Base-by-base conservation (phyloP, 2,888 invertebrate species). In the Agriopis aurantiaria region DNA sequence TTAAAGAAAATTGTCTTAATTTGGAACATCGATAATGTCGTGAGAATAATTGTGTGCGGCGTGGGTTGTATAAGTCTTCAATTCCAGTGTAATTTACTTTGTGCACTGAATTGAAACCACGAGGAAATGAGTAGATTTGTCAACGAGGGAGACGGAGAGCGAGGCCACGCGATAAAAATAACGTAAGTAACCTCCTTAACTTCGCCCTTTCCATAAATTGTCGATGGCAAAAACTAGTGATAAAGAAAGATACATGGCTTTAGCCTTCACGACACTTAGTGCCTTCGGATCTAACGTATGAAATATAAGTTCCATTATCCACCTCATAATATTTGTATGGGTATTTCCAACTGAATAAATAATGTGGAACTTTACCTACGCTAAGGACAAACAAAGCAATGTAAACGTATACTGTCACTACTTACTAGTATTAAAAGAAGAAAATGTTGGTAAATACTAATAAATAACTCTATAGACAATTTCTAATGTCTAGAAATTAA, bases 211-310 rank as follows among this genome's bases (percentile, higher is more conserved):
- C 71, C 68, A 68, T 71, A 71, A 68, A 71, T 71, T 65, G 52
- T 68, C 65, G 65, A 71, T 71, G 61, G 71, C 67, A 68, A 71
- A 71, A 71, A 68, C 60, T 69, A 65, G 61, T 65, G 65, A 69
- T 69, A 69, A 69, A 69, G 61, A 65, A 69, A 65, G 69, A 69
- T 69, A 65, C 69, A 69, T 69, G 45, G 60, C 65, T 69, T 61
- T 57, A 60, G 56, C 65, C 65, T 69, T 49, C 56, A 61, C 53
- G 69, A 69, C 69, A 69, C 69, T 65, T 61, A 69, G 69, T 65
- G 69, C 65, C 57, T 57, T 40, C 52, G 59, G 59, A 63, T 60
- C 64, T 64, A 64, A 64, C 65, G 60, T 57, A 65, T 69, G 17
- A 69, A 61, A 69, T 69, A 69, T 69, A 60, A 56, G 12, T 60